Evolutionary conservation across 2,797 vertebrate species (phyloP).

Genomic region (Acridotheres tristis): DNA sequence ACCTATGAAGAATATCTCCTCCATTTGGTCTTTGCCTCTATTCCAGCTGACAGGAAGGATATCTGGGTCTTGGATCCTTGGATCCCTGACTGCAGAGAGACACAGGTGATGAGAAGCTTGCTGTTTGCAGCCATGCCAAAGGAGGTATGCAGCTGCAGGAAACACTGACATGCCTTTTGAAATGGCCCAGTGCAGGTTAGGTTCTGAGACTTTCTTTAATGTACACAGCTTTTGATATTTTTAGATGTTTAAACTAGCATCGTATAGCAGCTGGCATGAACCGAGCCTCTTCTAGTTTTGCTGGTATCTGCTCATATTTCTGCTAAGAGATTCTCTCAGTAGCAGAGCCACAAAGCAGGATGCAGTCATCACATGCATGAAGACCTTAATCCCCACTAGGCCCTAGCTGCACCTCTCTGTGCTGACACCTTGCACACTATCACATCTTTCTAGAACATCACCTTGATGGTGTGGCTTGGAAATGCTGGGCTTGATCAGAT

Average conservation of each 20-base stretch:
- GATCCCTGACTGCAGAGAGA: not conserved
- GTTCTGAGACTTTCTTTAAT: not conserved
- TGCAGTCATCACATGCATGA: not conserved
- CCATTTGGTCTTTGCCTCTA: not conserved
- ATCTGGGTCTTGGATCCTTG: not conserved
- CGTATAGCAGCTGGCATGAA: not conserved
- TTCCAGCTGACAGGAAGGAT: not conserved
- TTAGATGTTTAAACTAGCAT: not conserved
- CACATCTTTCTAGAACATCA: not conserved
- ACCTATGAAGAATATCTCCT: not conserved
- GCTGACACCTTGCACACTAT: not conserved
- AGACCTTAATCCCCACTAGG: not conserved
- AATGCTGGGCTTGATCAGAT: not conserved
- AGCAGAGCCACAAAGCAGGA: not conserved
- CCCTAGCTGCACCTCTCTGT: not conserved
- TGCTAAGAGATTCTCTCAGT: not conserved
- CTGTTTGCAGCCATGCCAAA: not conserved
- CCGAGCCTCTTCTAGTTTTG: not conserved
- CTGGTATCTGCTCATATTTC: not conserved
- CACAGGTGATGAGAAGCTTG: not conserved
- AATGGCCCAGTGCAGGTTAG: not conserved
- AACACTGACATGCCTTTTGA: accelerated
- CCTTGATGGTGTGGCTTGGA: not conserved
- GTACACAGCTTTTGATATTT: not conserved
- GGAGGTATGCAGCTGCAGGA: not conserved